A percentile compares a stretch with the other conserved stretches of the same genome.
Evolutionary conservation across 1,140 invertebrate genomes (phyloP).

Genomic region (Saxidomus purpurata): DNA sequence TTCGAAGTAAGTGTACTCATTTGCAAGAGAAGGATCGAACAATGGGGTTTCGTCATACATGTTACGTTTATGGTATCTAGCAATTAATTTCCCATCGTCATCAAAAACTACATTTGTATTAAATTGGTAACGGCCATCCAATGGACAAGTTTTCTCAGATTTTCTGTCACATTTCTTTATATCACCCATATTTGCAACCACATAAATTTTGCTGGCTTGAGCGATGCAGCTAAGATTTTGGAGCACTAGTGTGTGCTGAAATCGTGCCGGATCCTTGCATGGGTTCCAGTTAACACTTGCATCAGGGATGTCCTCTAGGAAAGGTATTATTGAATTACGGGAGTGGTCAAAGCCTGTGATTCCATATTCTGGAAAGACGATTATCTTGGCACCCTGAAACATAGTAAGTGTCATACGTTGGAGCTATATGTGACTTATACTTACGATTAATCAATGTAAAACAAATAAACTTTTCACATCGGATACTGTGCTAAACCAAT

Average conservation of each 20-base stretch:
- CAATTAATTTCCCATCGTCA: slow-evolving; percentile 87
- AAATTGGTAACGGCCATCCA: slow-evolving; percentile 88
- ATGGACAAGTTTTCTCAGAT: slow-evolving; percentile 86
- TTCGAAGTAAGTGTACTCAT: slow-evolving; percentile 74
- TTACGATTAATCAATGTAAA: too few species aligned
- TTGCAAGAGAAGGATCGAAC: slow-evolving; percentile 87
- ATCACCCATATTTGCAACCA: slow-evolving; percentile 92
- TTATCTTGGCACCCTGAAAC: slow-evolving; percentile 90
- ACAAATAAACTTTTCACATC: too few species aligned
- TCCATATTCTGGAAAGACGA: slow-evolving; percentile 93
- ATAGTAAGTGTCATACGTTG: too few species aligned
- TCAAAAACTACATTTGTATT: slow-evolving; percentile 93
- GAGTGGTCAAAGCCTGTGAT: slow-evolving; percentile 82
- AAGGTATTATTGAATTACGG: slow-evolving; percentile 52
- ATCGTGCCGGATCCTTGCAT: slow-evolving; percentile 41
- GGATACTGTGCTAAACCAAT: too few species aligned
- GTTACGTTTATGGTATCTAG: slow-evolving; percentile 91
- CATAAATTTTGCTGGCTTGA: slow-evolving; percentile 86
- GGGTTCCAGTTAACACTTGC: slow-evolving; percentile 65
- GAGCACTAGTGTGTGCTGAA: slow-evolving; percentile 46
- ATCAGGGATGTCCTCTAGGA: slow-evolving; percentile 73
- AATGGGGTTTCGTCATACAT: slow-evolving; percentile 86
- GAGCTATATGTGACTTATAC: too few species aligned
- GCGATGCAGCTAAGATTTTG: slow-evolving; percentile 88
- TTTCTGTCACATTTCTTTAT: slow-evolving; percentile 87